phyloP scores from a whole-genome alignment of 2,113 vertebrate species.

The Psammodynastes pulverulentus region DNA sequence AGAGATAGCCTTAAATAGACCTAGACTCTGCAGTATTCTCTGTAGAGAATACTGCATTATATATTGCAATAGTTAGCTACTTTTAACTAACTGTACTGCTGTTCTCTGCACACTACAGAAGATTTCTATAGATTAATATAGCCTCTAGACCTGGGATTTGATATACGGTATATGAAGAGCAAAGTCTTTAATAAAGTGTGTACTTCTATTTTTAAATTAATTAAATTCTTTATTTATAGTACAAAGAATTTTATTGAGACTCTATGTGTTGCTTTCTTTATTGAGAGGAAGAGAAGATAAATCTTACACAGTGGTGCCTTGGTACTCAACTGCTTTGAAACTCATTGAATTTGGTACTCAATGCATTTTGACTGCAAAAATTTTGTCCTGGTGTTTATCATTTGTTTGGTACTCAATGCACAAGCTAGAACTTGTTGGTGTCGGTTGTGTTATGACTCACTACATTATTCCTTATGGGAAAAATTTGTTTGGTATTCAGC shows the following conservation, averaged over 20 bases:
- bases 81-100: constrained; percentile 18
- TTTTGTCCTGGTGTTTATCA: neutral
- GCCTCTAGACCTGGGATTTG: constrained; percentile 12
- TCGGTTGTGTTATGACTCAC: neutral
- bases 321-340: neutral
- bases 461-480: neutral
- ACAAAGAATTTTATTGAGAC: constrained; percentile 42
- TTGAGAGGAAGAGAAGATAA: neutral
- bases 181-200: constrained; percentile 35
- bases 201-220: constrained; percentile 43
- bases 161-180: constrained; percentile 19
- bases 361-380: neutral
- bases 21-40: constrained; percentile 19
- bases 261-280: constrained; percentile 26
- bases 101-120: constrained; percentile 35
- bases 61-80: neutral
- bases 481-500: neutral
- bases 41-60: neutral
- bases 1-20: neutral
- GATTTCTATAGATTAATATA: constrained; percentile 9
- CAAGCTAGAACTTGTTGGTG: neutral
- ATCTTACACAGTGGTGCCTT: neutral
- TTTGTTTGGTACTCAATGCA: neutral
- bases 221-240: constrained; percentile 49
- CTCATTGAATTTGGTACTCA: neutral